A percentile compares a stretch with the other conserved stretches of the same genome.
phyloP scores from a whole-genome alignment of 2,797 vertebrate genomes.

The Sardinella longiceps region DNA sequence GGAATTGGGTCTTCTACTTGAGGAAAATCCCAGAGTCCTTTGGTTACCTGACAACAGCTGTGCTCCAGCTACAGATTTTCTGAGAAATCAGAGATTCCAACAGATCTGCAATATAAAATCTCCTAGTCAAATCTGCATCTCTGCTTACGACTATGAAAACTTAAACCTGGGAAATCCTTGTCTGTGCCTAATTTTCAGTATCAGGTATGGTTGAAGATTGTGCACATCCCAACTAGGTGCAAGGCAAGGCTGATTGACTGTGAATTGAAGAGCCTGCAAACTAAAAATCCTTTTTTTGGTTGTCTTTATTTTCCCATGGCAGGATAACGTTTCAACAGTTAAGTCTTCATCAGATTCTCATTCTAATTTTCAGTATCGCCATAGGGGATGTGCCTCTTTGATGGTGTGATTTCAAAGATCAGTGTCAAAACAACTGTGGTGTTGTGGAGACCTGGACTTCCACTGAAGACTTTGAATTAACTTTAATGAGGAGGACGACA shows the following conservation, averaged over 20 bases:
- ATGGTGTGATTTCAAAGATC: conserved; percentile 7
- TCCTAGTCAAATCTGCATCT: background rate
- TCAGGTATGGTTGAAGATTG: no score
- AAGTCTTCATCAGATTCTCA: no score
- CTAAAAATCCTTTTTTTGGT: no score
- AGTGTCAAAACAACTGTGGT: background rate
- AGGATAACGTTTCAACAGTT: no score
- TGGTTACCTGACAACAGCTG: background rate
- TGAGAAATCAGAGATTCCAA: background rate
- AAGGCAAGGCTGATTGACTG: no score
- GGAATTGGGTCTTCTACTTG: background rate
- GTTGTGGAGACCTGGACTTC: background rate
- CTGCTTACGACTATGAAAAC: background rate
- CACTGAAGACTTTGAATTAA: background rate
- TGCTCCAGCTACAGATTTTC: background rate
- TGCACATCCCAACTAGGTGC: no score
- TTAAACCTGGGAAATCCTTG: background rate
- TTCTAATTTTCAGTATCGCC: background rate
- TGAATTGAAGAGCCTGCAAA: no score
- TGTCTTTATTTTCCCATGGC: no score
- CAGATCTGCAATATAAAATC: background rate
- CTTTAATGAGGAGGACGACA: background rate
- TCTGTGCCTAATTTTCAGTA: background rate
- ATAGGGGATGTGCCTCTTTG: background rate
- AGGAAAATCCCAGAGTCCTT: background rate